Base-by-base conservation (phyloP, 2,797 vertebrate species). In the Danio jaintianensis region DNA sequence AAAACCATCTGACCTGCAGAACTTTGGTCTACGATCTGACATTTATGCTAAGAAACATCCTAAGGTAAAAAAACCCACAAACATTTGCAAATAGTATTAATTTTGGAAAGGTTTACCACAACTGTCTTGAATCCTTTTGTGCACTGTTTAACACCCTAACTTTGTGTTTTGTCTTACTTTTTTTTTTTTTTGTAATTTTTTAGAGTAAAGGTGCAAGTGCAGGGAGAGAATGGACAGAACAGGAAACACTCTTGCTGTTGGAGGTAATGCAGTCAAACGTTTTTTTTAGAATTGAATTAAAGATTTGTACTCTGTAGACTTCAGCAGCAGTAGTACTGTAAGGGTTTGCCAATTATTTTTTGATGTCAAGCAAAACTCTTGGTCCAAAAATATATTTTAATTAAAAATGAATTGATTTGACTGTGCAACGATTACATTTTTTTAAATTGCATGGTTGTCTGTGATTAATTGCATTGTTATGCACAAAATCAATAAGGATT, bases 171-270 rank as follows among this genome's bases (percentile, higher is more conserved):
- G 22, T 72, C 0, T 40, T 80, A 81, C 29, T n/a, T 40, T 48
- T 76, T 6, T 78, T 4, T 29, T 40, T 48, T 76, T 6, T 78
- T 4, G 29, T 45, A 6, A 20, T 20, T 42, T 56, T 85, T 13
- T 82, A 99, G 98, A 97, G 96, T 85, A 99, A 99, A 94, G 96
- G 96, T 58, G 95, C 96, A 0, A 97, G 94, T 56, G 97, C 97
- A 81, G 97, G 97, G 63, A 92, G 97, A 81, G 98, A 99, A 77
- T 99, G 98, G 98, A 96, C 96, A 0, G 98, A 99, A 75, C 97
- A 99, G 79, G 98, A 99, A 90, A 99, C 98, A 0, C 91, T 99
- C 75, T 91, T 99, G 69, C 92, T 99, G 0, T 81, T 99, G 2
- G 98, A 99, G 93, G 98, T 97, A 88, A 95, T 3, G 13, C 38